Evolutionary conservation across 2,113 vertebrate species (phyloP), one percentile per base, ranked within the genome.

Genomic region (Chloroceryle aenea): DNA sequence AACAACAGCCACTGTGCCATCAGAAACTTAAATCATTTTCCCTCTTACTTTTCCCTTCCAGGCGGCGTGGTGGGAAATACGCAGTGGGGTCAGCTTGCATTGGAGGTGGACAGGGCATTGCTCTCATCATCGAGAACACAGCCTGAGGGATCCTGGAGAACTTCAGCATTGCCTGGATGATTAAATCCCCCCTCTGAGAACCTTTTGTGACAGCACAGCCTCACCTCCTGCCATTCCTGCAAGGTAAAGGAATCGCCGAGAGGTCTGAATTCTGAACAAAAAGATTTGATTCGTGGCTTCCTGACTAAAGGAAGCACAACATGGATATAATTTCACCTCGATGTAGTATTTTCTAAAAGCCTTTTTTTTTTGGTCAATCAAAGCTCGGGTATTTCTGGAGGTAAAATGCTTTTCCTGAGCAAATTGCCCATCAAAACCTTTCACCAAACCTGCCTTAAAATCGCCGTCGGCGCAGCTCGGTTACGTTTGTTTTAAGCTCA

Each of bases 31-130:
- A 47, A 9, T 25, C 6, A 38, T n/a, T 12, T 27, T 71, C 26
- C 7, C 42, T 63, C 42, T 55, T 53, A 8, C 56, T 91, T 53
- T 76, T 86, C 56, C 80, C 23, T 29, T 14, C 6, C 94, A 99
- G 99, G 97, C 98, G 99, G 22, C 98, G 98, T 15, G 98, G 99
- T 6, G 99, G 99, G 30, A 99, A 98, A 62, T 99, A 99, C 0
- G 99, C 98, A 0, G 97, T 99, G 1, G 99, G 99, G 8, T 99
- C 99, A 0, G 99, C 99, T 48, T 99, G 99, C 96, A 99, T 99
- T 8, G 99, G 99, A 3, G 99, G 99, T 1, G 99, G 99, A 55
- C 99, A 99, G 78, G 99, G 99, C 12, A 99, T 99, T 9, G 99
- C 99, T 5, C 25, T 99, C 74, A 71, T 99, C 94, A 93, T 99